phyloP scores from a whole-genome alignment of 2,888 invertebrate genomes.

The Frankliniella fusca region DNA sequence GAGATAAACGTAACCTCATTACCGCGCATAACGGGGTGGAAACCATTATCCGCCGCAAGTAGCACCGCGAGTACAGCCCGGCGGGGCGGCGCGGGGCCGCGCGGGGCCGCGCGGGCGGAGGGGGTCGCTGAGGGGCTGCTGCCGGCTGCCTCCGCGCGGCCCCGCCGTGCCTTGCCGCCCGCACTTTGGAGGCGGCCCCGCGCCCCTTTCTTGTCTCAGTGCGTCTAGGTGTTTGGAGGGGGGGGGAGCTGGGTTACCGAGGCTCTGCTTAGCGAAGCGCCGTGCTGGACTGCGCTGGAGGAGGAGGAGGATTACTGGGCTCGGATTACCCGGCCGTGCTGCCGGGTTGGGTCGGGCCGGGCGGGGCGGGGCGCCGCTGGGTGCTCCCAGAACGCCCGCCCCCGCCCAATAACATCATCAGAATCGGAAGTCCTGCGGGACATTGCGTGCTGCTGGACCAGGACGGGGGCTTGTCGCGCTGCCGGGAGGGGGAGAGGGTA shows the following conservation, averaged over 20 bases:
- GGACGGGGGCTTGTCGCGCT: too few relatives aligned
- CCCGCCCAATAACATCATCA: too few relatives aligned
- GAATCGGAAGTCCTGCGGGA: too few relatives aligned
- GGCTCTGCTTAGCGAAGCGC: too few relatives aligned
- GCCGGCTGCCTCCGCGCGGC: not conserved
- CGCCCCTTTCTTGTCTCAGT: too few relatives aligned
- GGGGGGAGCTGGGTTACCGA: too few relatives aligned
- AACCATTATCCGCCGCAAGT: conserved; percentile 21
- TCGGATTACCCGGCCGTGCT: too few relatives aligned
- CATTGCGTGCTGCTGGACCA: too few relatives aligned
- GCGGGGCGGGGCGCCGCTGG: not conserved
- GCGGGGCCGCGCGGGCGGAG: not conserved
- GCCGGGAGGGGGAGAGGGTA: too few relatives aligned
- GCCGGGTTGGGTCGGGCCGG: too few relatives aligned
- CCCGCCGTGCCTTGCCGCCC: conserved; percentile 4
- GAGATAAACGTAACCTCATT: conserved; percentile 18
- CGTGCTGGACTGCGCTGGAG: not conserved
- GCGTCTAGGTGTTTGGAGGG: too few relatives aligned
- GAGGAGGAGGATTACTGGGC: not conserved
- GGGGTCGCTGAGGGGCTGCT: not conserved
- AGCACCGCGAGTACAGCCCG: not conserved
- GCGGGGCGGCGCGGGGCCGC: not conserved
- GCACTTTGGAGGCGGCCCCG: not conserved
- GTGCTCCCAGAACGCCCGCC: not conserved
- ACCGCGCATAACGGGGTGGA: conserved; percentile 17